Percentiles rank a stretch among this genome's conserved stretches.
Conservation (phyloP, 2,888 invertebrate genomes). For the Eupithecia insigniata region DNA sequence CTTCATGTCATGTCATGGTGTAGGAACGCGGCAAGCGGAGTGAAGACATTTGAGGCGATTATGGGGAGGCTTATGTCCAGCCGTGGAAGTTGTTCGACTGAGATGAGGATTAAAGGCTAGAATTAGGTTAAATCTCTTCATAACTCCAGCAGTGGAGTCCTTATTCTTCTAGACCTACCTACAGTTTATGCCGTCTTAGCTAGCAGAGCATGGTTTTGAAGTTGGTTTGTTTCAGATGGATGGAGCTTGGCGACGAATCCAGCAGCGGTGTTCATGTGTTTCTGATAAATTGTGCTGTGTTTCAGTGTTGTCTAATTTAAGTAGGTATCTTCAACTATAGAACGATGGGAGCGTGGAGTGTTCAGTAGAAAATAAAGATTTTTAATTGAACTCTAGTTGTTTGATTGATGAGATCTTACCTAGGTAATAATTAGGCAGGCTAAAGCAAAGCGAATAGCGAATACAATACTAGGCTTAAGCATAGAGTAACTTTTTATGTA, state of each 20-base stretch:
- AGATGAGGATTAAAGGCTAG: neutral
- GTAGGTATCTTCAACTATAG: too few relatives aligned
- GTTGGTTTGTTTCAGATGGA: slow-evolving; percentile 5
- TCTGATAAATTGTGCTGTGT: neutral
- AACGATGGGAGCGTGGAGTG: neutral
- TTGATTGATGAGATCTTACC: neutral
- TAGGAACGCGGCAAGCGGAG: neutral
- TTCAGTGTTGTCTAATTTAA: neutral
- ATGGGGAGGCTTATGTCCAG: neutral
- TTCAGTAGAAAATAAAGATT: neutral
- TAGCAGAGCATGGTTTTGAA: slow-evolving; percentile 1
- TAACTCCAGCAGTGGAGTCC: neutral
- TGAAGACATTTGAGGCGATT: neutral
- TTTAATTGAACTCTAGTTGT: neutral
- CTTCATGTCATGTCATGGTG: neutral
- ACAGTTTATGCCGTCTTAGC: neutral
- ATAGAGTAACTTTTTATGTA: too few relatives aligned
- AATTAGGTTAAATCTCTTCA: neutral
- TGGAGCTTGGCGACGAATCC: neutral
- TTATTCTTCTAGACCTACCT: neutral
- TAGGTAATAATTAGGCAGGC: neutral
- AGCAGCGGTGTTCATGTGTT: neutral
- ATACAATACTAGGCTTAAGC: too few relatives aligned
- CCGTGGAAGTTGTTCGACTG: neutral
- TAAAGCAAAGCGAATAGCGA: too few relatives aligned